These are phyloP conservation scores for Folsomia candida DNA, from an alignment of 2,888 invertebrate species.

Conservation along the genomic window DNA sequence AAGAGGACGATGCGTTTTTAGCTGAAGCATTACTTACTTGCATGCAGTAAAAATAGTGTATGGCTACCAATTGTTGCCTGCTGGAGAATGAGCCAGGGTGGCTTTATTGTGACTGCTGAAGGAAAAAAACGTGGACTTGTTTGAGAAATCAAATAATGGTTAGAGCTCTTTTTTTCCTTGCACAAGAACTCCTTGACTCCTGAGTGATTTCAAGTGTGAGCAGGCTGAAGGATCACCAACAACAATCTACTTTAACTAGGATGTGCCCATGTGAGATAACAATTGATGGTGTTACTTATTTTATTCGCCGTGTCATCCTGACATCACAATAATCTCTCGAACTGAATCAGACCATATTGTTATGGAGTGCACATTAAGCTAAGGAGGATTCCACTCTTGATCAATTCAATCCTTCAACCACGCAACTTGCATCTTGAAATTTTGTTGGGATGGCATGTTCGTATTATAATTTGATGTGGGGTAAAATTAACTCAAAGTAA, in stretches of 20 bases:
- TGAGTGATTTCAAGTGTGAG: conserved; percentile 12
- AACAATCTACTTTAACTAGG: conserved; percentile 7
- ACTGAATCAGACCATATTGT: too few species aligned
- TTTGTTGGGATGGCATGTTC: background rate
- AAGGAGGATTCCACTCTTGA: background rate
- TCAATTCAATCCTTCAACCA: background rate
- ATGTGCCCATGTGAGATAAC: conserved; percentile 13
- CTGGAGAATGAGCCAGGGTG: too few species aligned
- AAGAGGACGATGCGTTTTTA: too few species aligned
- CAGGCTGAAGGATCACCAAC: conserved; percentile 16
- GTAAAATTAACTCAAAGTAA: background rate
- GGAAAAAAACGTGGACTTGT: background rate
- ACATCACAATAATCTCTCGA: conserved; percentile 3
- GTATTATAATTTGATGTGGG: background rate
- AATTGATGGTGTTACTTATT: conserved; percentile 20
- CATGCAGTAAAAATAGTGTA: too few species aligned
- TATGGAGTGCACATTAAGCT: background rate
- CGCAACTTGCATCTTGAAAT: background rate
- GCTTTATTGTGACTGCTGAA: too few species aligned
- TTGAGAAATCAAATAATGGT: background rate
- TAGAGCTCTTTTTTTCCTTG: too few species aligned
- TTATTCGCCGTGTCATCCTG: conserved; percentile 16
- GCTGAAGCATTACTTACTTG: too few species aligned
- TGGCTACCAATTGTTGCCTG: too few species aligned
- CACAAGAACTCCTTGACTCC: background rate